Percentiles rank a stretch among this genome's conserved stretches.
Conservation (phyloP, 1,140 invertebrate genomes). For the Sitobion miscanthi region DNA sequence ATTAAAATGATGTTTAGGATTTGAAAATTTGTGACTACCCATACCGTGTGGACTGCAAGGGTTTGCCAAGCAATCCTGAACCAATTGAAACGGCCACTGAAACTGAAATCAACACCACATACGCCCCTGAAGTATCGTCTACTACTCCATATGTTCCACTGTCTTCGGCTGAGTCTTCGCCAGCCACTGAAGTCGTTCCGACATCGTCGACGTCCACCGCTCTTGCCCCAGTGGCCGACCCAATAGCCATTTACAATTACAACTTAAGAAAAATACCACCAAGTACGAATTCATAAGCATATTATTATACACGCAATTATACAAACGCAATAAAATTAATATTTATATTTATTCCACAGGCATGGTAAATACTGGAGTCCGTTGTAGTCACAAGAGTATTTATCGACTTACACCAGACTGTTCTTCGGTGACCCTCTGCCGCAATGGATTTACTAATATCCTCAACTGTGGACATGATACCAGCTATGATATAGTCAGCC, state of each 20-base stretch:
- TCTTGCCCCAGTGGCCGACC: constrained; percentile 22
- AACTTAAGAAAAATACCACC: constrained; percentile 53
- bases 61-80: constrained; percentile 62
- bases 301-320: neutral
- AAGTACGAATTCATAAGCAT: constrained; percentile 24
- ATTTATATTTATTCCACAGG: constrained; percentile 46
- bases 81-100: constrained; percentile 57
- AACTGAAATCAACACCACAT: constrained; percentile 39
- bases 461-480: constrained; percentile 59
- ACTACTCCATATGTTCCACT: constrained; percentile 45
- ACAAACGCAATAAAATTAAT: neutral
- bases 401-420: constrained; percentile 59
- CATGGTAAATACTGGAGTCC: constrained; percentile 57
- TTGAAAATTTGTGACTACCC: constrained; percentile 70
- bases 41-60: constrained; percentile 67
- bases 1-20: constrained; percentile 63
- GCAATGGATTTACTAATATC: constrained; percentile 58
- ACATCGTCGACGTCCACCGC: neutral
- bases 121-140: constrained; percentile 26
- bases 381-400: constrained; percentile 58
- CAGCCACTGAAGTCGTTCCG: constrained; percentile 30
- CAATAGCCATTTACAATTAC: constrained; percentile 51
- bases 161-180: constrained; percentile 49
- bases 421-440: constrained; percentile 60
- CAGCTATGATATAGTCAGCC: constrained; percentile 58